A percentile compares a stretch with the other conserved stretches of the same genome.
Conservation (phyloP, 2,113 vertebrate species). For the Cyanoramphus novaezelandiae region DNA sequence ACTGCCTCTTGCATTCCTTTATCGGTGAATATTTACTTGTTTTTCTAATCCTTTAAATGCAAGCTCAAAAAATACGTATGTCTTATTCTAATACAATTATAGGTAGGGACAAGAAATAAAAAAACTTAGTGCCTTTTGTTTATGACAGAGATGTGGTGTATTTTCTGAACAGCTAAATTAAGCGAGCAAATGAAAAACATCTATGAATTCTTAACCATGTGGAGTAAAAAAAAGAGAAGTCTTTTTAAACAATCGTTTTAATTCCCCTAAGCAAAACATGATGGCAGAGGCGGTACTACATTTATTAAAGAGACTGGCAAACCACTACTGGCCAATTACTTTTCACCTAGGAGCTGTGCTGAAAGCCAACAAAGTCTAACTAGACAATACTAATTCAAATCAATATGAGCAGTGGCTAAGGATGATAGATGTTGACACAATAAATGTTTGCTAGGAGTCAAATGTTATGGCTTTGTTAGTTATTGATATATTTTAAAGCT, state of each 20-base stretch:
- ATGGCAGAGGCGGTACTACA: fast-evolving
- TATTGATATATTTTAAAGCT: background rate
- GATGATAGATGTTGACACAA: background rate
- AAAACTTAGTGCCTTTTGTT: background rate
- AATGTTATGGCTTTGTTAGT: background rate
- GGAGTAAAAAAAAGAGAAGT: background rate
- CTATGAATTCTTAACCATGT: background rate
- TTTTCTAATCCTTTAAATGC: background rate
- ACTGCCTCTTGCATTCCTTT: background rate
- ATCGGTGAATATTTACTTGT: background rate
- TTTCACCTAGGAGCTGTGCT: background rate
- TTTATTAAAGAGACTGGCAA: background rate
- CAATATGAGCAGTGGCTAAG: background rate
- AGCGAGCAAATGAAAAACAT: background rate
- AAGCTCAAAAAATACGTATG: background rate
- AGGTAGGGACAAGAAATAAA: background rate
- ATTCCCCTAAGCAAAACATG: background rate
- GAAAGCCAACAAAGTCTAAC: background rate
- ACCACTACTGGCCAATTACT: background rate
- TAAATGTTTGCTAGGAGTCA: background rate
- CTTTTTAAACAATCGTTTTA: background rate
- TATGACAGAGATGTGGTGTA: background rate
- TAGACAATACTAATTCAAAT: background rate
- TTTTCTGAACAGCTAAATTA: background rate
- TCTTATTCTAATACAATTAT: background rate